Evolutionary conservation across 1,140 invertebrate genomes (phyloP), one percentile per base, ranked within the genome.

Genomic region (Chironomus striatipennis): DNA sequence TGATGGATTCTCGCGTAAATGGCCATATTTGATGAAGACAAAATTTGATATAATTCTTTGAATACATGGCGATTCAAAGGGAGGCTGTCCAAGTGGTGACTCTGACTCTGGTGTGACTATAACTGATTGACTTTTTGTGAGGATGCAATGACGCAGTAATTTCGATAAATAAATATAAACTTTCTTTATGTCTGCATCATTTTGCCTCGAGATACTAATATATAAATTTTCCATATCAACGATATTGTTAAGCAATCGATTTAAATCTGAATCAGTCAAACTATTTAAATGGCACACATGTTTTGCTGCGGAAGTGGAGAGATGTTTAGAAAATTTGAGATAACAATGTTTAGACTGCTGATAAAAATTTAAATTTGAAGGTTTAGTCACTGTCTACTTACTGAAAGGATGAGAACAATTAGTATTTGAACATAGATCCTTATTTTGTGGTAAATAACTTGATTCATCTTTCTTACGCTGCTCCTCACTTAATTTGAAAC

Each of bases 191-290:
- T 97, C 94, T 73, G 89, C 85, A 81, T 97, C 94, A 78, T 95
- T 91, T 79, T 97, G 94, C 73, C 91, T 86, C 77, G 93, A 92
- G 86, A 97, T 93, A 76, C 91, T 92, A 86, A 94, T 91, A 78
- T 93, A 96, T 70, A 98, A 90, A 80, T 96, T 96, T 79, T 98
- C 95, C 20, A 96, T 91, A 83, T 97, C 95, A 4, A 97, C 92
- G 12, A 95, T 93, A 80, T 96, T 95, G 0, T 93, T 89, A 6
- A 97, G 83, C 9, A 97, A 83, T 75, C 91, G 86, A 79, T 97
- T 94, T n/a, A 96, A 85, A 78, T 95, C 93, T 1, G 91, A 87
- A 21, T 91, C 91, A 0, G 86, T 85, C 42, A 92, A 87, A 3
- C 85, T 84, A 76, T 90, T 87, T 65, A 97, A 81, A 78, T 96